Evolutionary conservation across 1,140 invertebrate genomes (phyloP).

Genomic region (Vollenhovia emeryi): DNA sequence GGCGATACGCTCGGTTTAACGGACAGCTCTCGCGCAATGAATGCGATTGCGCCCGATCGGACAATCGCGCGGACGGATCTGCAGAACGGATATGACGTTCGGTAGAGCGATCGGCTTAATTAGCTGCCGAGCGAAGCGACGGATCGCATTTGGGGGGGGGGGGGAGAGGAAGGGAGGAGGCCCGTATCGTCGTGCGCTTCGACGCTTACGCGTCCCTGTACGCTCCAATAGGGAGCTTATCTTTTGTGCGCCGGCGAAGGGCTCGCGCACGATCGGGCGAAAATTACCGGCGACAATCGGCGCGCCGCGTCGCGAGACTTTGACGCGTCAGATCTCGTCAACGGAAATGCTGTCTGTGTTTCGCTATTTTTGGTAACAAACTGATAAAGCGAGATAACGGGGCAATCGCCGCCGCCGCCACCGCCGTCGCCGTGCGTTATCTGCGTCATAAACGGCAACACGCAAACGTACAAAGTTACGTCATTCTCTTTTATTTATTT

Average conservation of each 20-base stretch:
- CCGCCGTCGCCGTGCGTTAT: neutral
- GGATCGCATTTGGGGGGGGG: slow-evolving; percentile 7
- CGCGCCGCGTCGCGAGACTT: neutral
- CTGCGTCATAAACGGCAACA: slow-evolving; percentile 6
- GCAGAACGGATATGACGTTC: slow-evolving; percentile 49
- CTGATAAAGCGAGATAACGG: slow-evolving; percentile 27
- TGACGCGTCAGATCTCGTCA: neutral
- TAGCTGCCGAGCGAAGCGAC: slow-evolving; percentile 24
- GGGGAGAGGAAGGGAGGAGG: neutral
- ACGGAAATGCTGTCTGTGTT: slow-evolving; percentile 14
- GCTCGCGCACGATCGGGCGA: slow-evolving; percentile 17
- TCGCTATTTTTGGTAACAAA: neutral
- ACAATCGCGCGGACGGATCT: slow-evolving; percentile 47
- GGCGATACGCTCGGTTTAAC: slow-evolving; percentile 58
- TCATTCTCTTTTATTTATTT: neutral
- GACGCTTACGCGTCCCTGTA: slow-evolving; percentile 4
- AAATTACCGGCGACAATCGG: neutral
- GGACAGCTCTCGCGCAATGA: slow-evolving; percentile 46
- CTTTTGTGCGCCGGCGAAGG: slow-evolving; percentile 22
- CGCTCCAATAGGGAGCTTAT: neutral
- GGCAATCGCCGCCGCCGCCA: slow-evolving; percentile 1
- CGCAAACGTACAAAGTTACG: slow-evolving; percentile 12
- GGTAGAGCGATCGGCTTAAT: slow-evolving; percentile 54
- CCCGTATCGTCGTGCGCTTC: slow-evolving; percentile 39
- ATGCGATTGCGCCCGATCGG: slow-evolving; percentile 49